Percentiles rank a stretch among this genome's conserved stretches.
Evolutionary conservation across 2,113 vertebrate species (phyloP).

Genomic region (Theristicus caerulescens): DNA sequence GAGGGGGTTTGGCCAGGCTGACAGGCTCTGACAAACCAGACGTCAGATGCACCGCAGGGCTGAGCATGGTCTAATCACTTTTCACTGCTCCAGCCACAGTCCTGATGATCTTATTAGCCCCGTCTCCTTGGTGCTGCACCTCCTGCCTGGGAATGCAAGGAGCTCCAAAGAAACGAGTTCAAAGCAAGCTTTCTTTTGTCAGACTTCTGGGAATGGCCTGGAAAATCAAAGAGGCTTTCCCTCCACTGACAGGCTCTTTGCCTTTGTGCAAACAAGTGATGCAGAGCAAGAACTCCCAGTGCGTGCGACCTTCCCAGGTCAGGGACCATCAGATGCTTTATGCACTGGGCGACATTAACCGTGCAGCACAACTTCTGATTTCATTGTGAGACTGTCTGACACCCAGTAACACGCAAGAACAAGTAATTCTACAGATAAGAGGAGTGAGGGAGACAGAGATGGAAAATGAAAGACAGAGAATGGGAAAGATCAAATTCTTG

Average conservation of each 20-base stretch:
- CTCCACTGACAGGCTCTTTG: neutral
- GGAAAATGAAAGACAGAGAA: neutral
- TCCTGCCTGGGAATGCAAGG: neutral
- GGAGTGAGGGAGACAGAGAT: neutral
- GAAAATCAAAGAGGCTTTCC: neutral
- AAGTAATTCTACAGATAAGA: neutral
- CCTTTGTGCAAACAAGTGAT: neutral
- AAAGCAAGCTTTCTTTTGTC: constrained; percentile 21
- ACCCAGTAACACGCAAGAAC: neutral
- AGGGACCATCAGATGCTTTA: neutral
- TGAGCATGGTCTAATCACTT: neutral
- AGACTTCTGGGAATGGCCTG: neutral
- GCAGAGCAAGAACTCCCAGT: neutral
- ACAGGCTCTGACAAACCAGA: neutral
- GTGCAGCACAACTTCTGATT: neutral
- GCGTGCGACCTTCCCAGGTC: neutral
- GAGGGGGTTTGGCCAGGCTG: neutral
- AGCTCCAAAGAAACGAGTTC: neutral
- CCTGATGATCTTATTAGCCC: neutral
- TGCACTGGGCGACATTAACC: neutral
- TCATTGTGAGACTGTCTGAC: neutral
- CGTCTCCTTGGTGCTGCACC: neutral
- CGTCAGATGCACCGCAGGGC: neutral
- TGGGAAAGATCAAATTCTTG: neutral
- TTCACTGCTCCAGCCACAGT: neutral